Base-by-base conservation (phyloP, 2,797 vertebrate genomes). In the Rousettus madagascariensis region DNA sequence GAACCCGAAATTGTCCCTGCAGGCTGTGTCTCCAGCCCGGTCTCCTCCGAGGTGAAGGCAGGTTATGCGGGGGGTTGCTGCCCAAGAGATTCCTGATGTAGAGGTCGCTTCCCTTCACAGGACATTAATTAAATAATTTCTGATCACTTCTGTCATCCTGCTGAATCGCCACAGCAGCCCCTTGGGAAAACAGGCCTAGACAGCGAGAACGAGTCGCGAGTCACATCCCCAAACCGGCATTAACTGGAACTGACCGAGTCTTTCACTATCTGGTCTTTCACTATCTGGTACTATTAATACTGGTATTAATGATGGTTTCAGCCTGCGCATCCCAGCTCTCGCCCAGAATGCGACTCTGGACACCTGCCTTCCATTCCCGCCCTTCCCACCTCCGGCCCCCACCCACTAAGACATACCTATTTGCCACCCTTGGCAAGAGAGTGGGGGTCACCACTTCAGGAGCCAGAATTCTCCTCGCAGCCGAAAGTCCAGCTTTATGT, bases 391-490 rank as follows among this genome's bases (percentile, higher is more conserved):
- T 49, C 71, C 79, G 53, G 49, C 22, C 36, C 20, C 86, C 53
- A 57, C 53, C 85, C 66, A 36, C 1, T 0, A 72, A 46, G 51
- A 59, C 87, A 57, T 68, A 78, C 87, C 51, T 33, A 80, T 85
- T 36, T 36, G 93, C 95, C 79, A 63, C 95, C 93, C 95, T 88
- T 15, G 17, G 86, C 84, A 97, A 4, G 65, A 97, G 96, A 69
- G 86, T 51, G 72, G 97, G 97, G 96, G 98, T 96, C 97, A 92
- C 92, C 77, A n/a, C 86, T 91, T 88, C 95, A 92, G 95, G 94
- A 97, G 80, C 94, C 6, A 0, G 79, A 92, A 59, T 96, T 90
- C 96, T 97, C 97, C 97, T 89, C 36, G 30, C 74, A 79, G 85
- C 22, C 41, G 53, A 96, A 93, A 97, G 90, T 97, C 90, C 89